Evolutionary conservation across 2,113 vertebrate genomes (phyloP).

Genomic region (Microtus ochrogaster): DNA sequence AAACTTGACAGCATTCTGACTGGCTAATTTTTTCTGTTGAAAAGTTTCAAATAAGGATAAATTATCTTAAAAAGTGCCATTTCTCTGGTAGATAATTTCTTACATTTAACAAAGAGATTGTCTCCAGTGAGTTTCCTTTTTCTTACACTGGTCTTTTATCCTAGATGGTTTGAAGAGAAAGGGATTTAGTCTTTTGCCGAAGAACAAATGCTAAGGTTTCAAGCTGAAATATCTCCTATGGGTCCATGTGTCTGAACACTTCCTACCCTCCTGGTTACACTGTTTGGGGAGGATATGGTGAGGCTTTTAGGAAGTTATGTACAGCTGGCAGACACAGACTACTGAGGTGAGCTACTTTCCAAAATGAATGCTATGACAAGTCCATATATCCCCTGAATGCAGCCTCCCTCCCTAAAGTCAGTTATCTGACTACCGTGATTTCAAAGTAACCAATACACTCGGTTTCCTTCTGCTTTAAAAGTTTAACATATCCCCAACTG

Average conservation of each 20-base stretch:
- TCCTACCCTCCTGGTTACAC: too few species aligned
- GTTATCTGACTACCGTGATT: background rate
- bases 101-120: constrained; percentile 5
- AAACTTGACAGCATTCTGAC: background rate
- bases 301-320: too few species aligned
- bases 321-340: background rate
- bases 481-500: background rate
- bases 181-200: constrained; percentile 10
- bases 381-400: background rate
- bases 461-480: constrained; percentile 7
- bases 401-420: background rate
- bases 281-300: background rate
- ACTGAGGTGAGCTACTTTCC: too few species aligned
- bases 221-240: too few species aligned
- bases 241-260: background rate
- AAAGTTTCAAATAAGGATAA: background rate
- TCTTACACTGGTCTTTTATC: background rate
- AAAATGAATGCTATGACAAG: background rate
- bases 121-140: background rate
- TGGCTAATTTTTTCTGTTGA: background rate
- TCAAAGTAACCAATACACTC: background rate
- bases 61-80: background rate
- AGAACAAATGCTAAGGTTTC: background rate
- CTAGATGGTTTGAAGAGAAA: constrained; percentile 17
- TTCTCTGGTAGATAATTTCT: constrained; percentile 42